phyloP scores from a whole-genome alignment of 2,888 invertebrate genomes.

The Rotaria sp. region DNA sequence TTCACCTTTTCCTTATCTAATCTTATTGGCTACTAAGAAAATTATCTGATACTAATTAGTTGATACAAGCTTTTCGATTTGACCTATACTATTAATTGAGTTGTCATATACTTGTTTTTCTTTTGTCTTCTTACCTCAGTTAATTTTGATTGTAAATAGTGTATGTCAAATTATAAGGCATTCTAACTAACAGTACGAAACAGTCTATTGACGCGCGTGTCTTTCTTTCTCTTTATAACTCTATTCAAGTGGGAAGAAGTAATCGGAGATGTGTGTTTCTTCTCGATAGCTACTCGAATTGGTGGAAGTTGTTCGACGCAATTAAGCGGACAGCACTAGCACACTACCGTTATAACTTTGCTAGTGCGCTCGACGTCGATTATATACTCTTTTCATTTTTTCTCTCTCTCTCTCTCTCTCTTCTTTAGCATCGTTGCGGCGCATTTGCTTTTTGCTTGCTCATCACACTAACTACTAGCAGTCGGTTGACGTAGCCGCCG shows the following conservation, averaged over 20 bases:
- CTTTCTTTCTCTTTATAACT: neutral
- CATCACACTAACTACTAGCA: neutral
- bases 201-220: neutral
- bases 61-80: too few relatives aligned
- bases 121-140: neutral
- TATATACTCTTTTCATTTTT: neutral
- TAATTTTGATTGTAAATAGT: neutral
- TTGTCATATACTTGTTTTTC: neutral
- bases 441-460: neutral
- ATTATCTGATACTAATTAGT: too few relatives aligned
- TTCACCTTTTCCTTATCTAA: neutral
- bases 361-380: neutral
- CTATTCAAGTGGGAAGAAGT: constrained; percentile 9
- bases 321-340: neutral
- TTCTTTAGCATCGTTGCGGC: neutral
- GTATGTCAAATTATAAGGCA: neutral
- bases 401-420: neutral
- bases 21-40: too few relatives aligned
- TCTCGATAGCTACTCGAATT: neutral
- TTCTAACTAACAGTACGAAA: neutral
- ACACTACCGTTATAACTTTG: neutral
- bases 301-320: neutral
- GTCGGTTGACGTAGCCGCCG: neutral
- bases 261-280: neutral
- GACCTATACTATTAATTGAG: neutral